Base-by-base conservation (phyloP, 2,797 vertebrate genomes). In the Lithobates pipiens region DNA sequence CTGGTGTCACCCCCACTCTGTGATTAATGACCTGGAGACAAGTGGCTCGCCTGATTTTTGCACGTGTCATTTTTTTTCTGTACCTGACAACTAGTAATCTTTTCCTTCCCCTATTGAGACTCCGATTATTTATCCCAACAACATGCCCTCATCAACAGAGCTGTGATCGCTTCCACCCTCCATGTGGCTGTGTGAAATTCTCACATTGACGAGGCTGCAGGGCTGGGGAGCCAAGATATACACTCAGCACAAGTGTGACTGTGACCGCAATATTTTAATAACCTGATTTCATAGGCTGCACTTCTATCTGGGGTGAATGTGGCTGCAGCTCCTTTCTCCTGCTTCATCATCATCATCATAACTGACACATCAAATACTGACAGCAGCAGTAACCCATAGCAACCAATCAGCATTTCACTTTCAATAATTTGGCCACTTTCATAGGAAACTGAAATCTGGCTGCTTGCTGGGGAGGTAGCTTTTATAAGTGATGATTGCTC, bases 211-310 rank as follows among this genome's bases (percentile, higher is more conserved):
- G 50, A 54, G 50, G 50, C 50, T 54, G 50, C 50, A 5, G 50
- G 13, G 50, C 16, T 54, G 71, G 21, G 29, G 54, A 42, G 50
- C 85, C 85, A 86, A 86, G 70, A 86, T 83, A 83, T 44, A 86
- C 85, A 86, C 34, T 73, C 29, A 10, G 21, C 9, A 65, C 5
- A 82, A 86, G 85, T 77, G 80, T 46, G 46, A 5, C 85, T 27
- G 2, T 67, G 9, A 86, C 85, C 85, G 32, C 85, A 86, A 57
- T 73, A 74, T 77, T 86, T 50, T 74, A 77, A 50, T 77, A 86
- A 77, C 80, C 80, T 77, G 68, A 86, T 73, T n/a, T 15, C 67
- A 77, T 44, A 77, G 78, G 36, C 79, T 76, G 73, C 61, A 46
- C 71, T 77, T 86, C 82, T 67, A 82, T 67, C 50, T 82, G 44